A percentile compares a stretch with the other conserved stretches of the same genome.
Conservation (phyloP, 2,888 invertebrate species). For the Amiota mariae region DNA sequence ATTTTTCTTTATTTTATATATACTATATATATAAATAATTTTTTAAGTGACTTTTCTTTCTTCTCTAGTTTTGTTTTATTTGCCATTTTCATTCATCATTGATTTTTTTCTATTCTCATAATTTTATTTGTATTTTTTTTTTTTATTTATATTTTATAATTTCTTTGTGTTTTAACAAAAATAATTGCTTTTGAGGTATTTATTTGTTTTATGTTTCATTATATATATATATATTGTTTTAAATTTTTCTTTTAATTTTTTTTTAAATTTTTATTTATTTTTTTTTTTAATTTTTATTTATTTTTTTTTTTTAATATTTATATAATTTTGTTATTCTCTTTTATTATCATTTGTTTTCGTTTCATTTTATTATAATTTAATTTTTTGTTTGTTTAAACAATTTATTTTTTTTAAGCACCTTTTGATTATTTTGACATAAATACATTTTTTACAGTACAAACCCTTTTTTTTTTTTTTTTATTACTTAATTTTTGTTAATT, state of each 20-base stretch:
- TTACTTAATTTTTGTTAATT: slow-evolving; percentile 1
- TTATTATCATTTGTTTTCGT: slow-evolving; percentile 33
- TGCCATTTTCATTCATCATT: not conserved
- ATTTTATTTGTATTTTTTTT: slow-evolving; percentile 30
- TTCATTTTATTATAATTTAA: slow-evolving; percentile 46
- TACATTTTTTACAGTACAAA: slow-evolving; percentile 41
- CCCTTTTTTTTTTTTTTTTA: slow-evolving; percentile 30
- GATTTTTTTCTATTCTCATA: slow-evolving; percentile 25
- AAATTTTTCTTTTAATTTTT: slow-evolving; percentile 47
- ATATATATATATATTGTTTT: slow-evolving; percentile 56
- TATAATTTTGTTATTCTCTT: slow-evolving; percentile 36
- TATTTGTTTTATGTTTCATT: slow-evolving; percentile 58
- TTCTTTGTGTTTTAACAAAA: slow-evolving; percentile 61
- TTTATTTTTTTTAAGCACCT: slow-evolving; percentile 64
- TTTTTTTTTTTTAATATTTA: slow-evolving; percentile 32
- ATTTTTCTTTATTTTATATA: too few species aligned
- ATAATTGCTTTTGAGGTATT: slow-evolving; percentile 69
- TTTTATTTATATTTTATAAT: slow-evolving; percentile 45
- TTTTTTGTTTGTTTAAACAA: slow-evolving; percentile 63
- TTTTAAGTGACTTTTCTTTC: too few species aligned
- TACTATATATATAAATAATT: too few species aligned
- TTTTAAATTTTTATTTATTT: slow-evolving; percentile 42
- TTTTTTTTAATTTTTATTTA: slow-evolving; percentile 23
- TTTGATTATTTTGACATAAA: slow-evolving; percentile 66
- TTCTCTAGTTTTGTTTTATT: too few species aligned